These are phyloP conservation scores for Uloborus plumipes DNA, from an alignment of 2,888 invertebrate genomes.

Conservation along the genomic window DNA sequence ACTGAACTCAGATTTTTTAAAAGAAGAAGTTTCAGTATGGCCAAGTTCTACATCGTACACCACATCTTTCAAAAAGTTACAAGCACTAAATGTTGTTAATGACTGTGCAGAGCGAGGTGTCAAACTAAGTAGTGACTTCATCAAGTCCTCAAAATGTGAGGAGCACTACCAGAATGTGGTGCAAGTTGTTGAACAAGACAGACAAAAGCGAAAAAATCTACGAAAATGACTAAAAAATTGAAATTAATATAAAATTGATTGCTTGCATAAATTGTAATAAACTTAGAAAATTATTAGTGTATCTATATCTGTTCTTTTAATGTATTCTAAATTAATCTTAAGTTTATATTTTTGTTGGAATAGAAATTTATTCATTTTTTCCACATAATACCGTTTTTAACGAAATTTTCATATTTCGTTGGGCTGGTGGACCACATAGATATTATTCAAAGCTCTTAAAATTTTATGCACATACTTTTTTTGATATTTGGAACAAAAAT, in stretches of 20 bases:
- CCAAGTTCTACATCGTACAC: background rate
- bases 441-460: conserved; percentile 2
- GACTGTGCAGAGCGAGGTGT: conserved; percentile 13
- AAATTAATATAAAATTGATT: background rate
- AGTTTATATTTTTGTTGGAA: background rate
- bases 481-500: conserved; percentile 4
- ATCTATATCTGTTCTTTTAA: background rate
- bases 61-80: conserved; percentile 6
- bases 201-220: background rate
- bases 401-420: background rate
- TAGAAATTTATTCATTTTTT: background rate
- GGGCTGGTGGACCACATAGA: background rate
- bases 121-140: conserved; percentile 9
- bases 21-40: conserved; percentile 13
- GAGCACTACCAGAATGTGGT: conserved; percentile 19
- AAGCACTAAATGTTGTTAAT: conserved; percentile 16
- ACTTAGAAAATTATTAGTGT: background rate
- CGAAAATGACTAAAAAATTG: background rate
- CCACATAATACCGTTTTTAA: background rate
- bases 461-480: background rate
- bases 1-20: conserved; percentile 1
- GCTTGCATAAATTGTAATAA: background rate
- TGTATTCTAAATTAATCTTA: background rate
- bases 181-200: conserved; percentile 9
- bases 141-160: conserved; percentile 3